Percentiles rank a stretch among this genome's conserved stretches.
These are phyloP conservation scores for Campylorhamphus procurvoides DNA, from an alignment of 2,113 vertebrate species.

Conservation along the genomic window DNA sequence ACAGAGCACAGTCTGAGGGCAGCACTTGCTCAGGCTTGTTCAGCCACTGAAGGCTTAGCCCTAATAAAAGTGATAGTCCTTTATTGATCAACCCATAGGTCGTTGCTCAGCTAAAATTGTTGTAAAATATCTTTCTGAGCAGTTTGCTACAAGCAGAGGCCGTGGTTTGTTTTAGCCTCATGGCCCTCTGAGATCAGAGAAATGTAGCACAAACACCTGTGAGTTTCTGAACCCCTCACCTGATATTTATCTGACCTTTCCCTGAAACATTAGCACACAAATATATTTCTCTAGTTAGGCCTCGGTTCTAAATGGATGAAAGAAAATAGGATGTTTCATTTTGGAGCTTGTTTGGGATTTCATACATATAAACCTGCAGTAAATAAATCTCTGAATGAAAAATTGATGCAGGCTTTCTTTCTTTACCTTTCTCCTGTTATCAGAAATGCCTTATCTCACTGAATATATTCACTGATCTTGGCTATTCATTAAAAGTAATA, in stretches of 20 bases:
- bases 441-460: slow-evolving; percentile 56
- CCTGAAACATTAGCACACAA: slow-evolving; percentile 25
- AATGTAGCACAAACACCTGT: not conserved
- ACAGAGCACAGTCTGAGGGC: not conserved
- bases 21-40: not conserved
- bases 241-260: slow-evolving; percentile 47
- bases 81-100: not conserved
- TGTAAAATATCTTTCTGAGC: not conserved
- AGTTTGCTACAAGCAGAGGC: not conserved
- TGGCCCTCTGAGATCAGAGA: not conserved
- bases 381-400: slow-evolving; percentile 48
- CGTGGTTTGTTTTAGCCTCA: not conserved
- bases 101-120: not conserved
- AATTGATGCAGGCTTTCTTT: slow-evolving; percentile 62
- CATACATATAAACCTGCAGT: not conserved
- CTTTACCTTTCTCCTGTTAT: slow-evolving; percentile 56
- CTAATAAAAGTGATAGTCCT: not conserved
- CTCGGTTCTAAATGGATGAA: not conserved
- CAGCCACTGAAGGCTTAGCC: not conserved
- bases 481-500: slow-evolving; percentile 77
- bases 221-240: slow-evolving; percentile 9
- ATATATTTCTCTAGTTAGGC: not conserved
- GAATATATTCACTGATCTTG: slow-evolving; percentile 60
- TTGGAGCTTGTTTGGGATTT: not conserved
- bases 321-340: not conserved